Base-by-base conservation (phyloP, 2,888 invertebrate species). In the Pseudococcus longispinus region DNA sequence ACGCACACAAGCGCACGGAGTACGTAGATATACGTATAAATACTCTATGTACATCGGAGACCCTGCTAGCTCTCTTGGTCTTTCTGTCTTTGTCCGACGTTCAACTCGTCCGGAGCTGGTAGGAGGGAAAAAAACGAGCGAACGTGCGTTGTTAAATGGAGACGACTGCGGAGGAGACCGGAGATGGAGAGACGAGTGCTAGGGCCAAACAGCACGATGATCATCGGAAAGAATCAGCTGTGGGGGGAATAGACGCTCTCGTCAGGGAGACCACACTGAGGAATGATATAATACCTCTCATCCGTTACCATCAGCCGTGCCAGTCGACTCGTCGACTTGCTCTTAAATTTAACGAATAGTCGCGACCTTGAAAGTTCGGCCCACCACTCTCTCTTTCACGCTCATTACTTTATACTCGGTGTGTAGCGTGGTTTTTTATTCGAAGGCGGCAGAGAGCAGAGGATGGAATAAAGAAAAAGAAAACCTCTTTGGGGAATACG, bases 361-460 rank as follows among this genome's bases (percentile, higher is more conserved):
- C 77, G 77, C 77, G 77, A 80, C 77, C 77, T 80, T 80, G 77
- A 80, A 42, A 80, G 77, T 80, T 80, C 77, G 42, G 42, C 77
- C 77, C 77, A 80, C 77, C 77, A 80, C 77, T 80, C 77, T 80
- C 77, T 80, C 77, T 80, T 80, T 80, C 77, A 20, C 77, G 77
- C 42, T 80, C 77, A 80, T 80, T 70, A 70, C 37, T 37, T 37
- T 37, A 37, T 37, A 6, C 70, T 26, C 65, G 26, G 29, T 29
- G 70, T 70, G 29, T 70, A 70, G 60, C 23, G 60, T 60, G 20
- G 20, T 60, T 60, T 60, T 60, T 23, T 13, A 60, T 60, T 11
- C 20, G 60, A 6, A 60, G 60, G 23, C 60, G 60, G 23, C 5
- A 23, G 51, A n/a, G 51, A 9, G 23, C 32, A 2, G 23, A 60